These are phyloP conservation scores for Theristicus caerulescens DNA, from an alignment of 2,113 vertebrate species.

Conservation along the genomic window DNA sequence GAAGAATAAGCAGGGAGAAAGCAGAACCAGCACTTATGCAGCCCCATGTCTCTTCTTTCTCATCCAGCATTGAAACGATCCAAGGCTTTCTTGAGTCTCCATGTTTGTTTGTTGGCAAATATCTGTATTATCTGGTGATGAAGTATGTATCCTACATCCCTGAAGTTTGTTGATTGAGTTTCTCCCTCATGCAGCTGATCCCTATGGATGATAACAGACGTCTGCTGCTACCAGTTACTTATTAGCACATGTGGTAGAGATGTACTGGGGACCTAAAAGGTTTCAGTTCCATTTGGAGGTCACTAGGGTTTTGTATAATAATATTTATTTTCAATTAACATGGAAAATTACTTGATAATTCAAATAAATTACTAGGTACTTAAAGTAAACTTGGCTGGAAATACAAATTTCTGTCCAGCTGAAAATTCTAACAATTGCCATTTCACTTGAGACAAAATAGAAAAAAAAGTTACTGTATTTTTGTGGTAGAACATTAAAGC, in stretches of 20 bases:
- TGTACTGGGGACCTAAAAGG: slow-evolving; percentile 8
- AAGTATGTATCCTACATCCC: not conserved
- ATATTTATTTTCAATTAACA: not conserved
- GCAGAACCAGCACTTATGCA: not conserved
- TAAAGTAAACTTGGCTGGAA: not conserved
- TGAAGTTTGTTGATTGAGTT: not conserved
- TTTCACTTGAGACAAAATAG: not conserved
- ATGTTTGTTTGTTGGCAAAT: not conserved
- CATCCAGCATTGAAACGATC: not conserved
- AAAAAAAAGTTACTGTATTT: not conserved
- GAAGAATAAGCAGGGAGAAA: not conserved
- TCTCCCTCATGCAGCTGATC: not conserved
- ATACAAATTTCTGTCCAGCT: not conserved
- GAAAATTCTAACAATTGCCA: not conserved
- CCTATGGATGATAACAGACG: not conserved
- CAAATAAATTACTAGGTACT: not conserved
- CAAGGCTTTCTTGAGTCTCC: not conserved
- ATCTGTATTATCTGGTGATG: not conserved
- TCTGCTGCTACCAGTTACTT: slow-evolving; percentile 13
- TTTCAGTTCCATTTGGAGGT: slow-evolving; percentile 48
- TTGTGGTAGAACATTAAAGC: not conserved
- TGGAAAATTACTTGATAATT: slow-evolving; percentile 21
- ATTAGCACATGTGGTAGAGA: not conserved
- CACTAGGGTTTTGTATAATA: slow-evolving; percentile 12
- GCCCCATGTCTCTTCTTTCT: not conserved